Conservation (phyloP, 2,113 vertebrate genomes). For the Arizona elegans region DNA sequence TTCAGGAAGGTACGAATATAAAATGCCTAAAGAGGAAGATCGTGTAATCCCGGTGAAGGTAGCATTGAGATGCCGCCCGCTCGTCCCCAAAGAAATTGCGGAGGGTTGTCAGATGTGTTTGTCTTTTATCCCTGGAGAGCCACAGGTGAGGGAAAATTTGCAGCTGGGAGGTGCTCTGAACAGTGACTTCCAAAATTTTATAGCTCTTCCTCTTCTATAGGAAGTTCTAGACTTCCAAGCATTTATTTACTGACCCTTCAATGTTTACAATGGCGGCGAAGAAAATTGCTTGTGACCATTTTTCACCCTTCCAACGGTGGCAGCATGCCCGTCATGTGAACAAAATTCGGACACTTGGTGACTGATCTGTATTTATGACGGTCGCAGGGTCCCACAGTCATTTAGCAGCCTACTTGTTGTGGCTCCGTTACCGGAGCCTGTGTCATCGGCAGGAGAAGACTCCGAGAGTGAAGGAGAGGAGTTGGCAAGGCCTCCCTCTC, state of each 20-base stretch:
- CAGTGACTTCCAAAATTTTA: not conserved
- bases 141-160: slow-evolving; percentile 73
- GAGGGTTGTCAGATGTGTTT: slow-evolving; percentile 91
- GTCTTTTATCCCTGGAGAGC: slow-evolving; percentile 84
- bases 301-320: not conserved
- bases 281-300: not conserved
- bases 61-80: slow-evolving; percentile 86
- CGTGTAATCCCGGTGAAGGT: slow-evolving; percentile 90
- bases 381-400: not conserved
- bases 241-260: not conserved
- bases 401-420: not conserved
- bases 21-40: slow-evolving; percentile 78
- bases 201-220: not conserved
- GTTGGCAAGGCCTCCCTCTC: too few relatives aligned
- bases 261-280: not conserved
- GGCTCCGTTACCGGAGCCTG: too few relatives aligned
- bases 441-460: too few relatives aligned
- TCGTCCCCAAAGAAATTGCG: slow-evolving; percentile 82
- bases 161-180: too few relatives aligned
- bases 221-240: not conserved
- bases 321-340: not conserved
- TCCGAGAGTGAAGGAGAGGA: too few relatives aligned
- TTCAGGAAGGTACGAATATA: not conserved
- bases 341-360: not conserved
- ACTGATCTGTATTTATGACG: not conserved